These are phyloP conservation scores for Arvicola amphibius DNA, from an alignment of 2,797 vertebrate species.

Conservation along the genomic window DNA sequence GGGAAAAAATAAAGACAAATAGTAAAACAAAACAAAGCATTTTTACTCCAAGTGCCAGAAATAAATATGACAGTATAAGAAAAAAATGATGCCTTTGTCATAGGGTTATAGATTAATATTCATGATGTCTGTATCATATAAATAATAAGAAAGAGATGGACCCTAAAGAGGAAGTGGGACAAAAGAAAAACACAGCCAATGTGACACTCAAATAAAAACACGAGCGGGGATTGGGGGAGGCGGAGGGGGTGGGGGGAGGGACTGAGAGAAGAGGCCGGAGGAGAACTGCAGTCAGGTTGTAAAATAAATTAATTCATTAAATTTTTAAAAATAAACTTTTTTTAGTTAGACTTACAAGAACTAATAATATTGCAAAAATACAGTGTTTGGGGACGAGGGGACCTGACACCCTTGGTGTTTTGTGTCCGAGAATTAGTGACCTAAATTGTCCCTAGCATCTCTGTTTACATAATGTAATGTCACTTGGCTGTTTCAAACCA, in stretches of 20 bases:
- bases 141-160: conserved; percentile 8
- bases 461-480: not conserved
- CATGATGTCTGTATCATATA: not conserved
- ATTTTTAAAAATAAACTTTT: not conserved
- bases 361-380: not conserved
- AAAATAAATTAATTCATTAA: not conserved
- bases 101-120: not conserved
- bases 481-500: conserved; percentile 7
- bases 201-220: not conserved
- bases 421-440: not conserved
- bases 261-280: not conserved
- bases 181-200: not conserved
- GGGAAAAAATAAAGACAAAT: not conserved
- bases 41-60: not conserved
- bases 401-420: not conserved
- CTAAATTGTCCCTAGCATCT: not conserved
- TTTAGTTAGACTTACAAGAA: conserved; percentile 3
- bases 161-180: not conserved
- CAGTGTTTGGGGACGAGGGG: not conserved
- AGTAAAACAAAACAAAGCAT: not conserved
- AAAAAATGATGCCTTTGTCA: not conserved
- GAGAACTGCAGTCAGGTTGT: not conserved
- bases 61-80: conserved; percentile 34
- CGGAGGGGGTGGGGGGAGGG: too few species aligned
- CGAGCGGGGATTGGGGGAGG: not conserved